A percentile compares a stretch with the other conserved stretches of the same genome.
Evolutionary conservation across 1,140 invertebrate species (phyloP).

Genomic region (Apolygus lucorum): DNA sequence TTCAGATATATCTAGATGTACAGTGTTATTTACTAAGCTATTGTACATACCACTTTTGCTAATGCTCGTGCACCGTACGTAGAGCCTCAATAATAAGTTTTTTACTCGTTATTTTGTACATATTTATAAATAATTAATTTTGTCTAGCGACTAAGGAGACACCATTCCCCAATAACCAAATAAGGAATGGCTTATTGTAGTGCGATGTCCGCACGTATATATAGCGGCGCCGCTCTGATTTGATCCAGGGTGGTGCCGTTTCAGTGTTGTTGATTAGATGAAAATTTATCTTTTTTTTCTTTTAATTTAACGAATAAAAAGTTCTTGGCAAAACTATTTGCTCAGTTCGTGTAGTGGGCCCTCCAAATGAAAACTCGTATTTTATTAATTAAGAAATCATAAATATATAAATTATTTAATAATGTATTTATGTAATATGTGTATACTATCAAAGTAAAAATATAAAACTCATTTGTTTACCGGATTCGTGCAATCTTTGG

Average conservation of each 20-base stretch:
- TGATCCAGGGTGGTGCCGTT: background rate
- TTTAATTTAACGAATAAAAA: background rate
- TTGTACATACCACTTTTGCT: constrained; percentile 26
- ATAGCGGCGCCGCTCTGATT: background rate
- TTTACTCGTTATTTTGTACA: constrained; percentile 30
- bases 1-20: constrained; percentile 22
- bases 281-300: background rate
- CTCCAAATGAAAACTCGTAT: too few species aligned
- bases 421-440: too few species aligned
- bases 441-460: too few species aligned
- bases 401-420: too few species aligned
- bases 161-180: constrained; percentile 19
- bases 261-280: constrained; percentile 6
- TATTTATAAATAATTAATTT: constrained; percentile 24
- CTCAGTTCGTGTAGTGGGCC: constrained; percentile 14
- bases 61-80: constrained; percentile 21
- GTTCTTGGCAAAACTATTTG: constrained; percentile 5
- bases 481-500: too few species aligned
- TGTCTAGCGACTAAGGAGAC: background rate
- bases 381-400: too few species aligned
- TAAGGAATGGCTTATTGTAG: constrained; percentile 23
- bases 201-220: constrained; percentile 21
- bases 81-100: constrained; percentile 26
- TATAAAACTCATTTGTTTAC: too few species aligned
- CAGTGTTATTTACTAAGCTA: constrained; percentile 29